Conservation (phyloP, 2,797 vertebrate genomes). For the Hemitrygon akajei region DNA sequence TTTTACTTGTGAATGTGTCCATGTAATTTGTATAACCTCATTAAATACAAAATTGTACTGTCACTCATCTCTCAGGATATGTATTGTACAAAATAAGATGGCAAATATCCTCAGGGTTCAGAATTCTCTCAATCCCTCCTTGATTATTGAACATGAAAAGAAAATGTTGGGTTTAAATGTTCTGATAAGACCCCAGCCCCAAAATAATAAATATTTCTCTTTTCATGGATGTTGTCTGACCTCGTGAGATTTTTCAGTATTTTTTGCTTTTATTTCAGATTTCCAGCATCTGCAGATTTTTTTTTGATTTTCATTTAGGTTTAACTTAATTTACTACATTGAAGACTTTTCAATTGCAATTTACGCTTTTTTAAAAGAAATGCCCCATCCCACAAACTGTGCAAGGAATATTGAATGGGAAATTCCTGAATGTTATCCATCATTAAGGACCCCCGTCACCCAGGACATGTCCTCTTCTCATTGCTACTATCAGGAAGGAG, state of each 20-base stretch:
- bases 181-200: no score
- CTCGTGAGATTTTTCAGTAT: no score
- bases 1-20: not conserved
- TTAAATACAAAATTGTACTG: not conserved
- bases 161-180: not conserved
- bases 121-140: not conserved
- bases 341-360: not conserved
- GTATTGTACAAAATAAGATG: not conserved
- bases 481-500: no score
- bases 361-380: not conserved
- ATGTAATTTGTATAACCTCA: not conserved
- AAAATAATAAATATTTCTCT: no score
- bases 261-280: no score
- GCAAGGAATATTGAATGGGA: not conserved
- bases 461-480: no score
- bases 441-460: no score
- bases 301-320: no score
- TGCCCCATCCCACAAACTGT: not conserved
- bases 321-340: no score
- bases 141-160: not conserved
- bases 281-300: no score
- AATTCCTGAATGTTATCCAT: not conserved
- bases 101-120: not conserved
- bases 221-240: no score
- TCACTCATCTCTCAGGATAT: not conserved